Base-by-base conservation (phyloP, 2,113 vertebrate species). In the Poeciliopsis turrubarensis region DNA sequence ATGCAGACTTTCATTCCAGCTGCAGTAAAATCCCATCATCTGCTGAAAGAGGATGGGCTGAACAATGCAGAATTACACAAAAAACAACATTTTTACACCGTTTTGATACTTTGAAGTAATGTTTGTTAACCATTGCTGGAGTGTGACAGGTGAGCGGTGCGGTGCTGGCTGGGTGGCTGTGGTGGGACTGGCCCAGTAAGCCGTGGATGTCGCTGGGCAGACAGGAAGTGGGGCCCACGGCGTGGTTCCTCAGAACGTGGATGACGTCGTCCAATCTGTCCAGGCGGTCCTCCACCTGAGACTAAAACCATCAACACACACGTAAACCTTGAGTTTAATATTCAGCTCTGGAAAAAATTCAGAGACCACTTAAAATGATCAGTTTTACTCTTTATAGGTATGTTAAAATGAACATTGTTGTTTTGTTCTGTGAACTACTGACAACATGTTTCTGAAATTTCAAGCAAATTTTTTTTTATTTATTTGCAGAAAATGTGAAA, bases 231-330 rank as follows among this genome's bases (percentile, higher is more conserved):
- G 97, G 96, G 78, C 97, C 97, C 79, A 99, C 98, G 0, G 97
- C 98, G 31, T 99, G 97, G 87, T 97, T 99, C 84, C 97, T 94
- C 67, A 99, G 93, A 5, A 99, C 96, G 9, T 99, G 96, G 88
- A 99, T 99, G 79, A 97, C 98, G 78, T 99, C 98, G 29, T 99
- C 98, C 1, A 99, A 93, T 54, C 98, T 93, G 94, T 99, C 97
- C 93, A 99, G 84, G 73, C 97, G 96, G 89, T 99, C 97, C 86
- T 99, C 97, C 95, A 98, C 97, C 75, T 97, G 95, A 87, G 96
- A 97, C 91, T 97, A 94, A 90, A 82, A 60, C 70, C 65, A 68
- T 26, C 34, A 78, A 25, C 4, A 44, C 22, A 74, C 51, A 76
- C 10, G 11, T 3, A 25, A 11, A 57, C 25, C 22, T n/a, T 57